A percentile compares a stretch with the other conserved stretches of the same genome.
Evolutionary conservation across 2,888 invertebrate genomes (phyloP).

Genomic region (Alsophila aescularia): DNA sequence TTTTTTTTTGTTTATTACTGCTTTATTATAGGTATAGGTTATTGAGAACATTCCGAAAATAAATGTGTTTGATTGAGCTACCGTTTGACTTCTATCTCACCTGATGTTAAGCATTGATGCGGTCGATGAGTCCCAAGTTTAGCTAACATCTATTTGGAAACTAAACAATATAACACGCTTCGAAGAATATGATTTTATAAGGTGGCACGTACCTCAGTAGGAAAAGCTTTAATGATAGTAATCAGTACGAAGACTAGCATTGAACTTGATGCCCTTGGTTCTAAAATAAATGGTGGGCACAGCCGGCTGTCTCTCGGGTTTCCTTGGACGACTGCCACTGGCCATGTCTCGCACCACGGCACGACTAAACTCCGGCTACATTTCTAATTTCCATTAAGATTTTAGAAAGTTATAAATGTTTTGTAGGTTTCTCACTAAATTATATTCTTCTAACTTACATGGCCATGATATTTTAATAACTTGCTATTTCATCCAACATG

Average conservation of each 20-base stretch:
- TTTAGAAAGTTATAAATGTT: slow-evolving; percentile 3
- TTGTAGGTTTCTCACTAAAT: not conserved
- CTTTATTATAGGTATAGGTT: no score
- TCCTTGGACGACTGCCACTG: slow-evolving; percentile 59
- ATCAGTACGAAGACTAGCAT: slow-evolving; percentile 23
- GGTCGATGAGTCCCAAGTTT: no score
- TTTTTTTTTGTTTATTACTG: no score
- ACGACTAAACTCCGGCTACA: slow-evolving; percentile 7
- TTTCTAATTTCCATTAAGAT: slow-evolving; percentile 2
- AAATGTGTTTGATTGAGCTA: no score
- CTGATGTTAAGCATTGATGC: no score
- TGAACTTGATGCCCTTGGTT: slow-evolving; percentile 58
- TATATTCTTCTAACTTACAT: not conserved
- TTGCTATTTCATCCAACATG: no score
- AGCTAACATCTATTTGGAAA: not conserved
- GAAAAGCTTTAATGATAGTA: not conserved
- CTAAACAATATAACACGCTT: no score
- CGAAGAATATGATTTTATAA: no score
- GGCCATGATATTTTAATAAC: no score
- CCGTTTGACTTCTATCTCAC: no score
- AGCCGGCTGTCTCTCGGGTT: slow-evolving; percentile 47
- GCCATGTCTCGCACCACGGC: slow-evolving; percentile 29
- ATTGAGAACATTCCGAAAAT: no score
- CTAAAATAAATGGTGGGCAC: slow-evolving; percentile 49
- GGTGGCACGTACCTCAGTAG: not conserved